These are phyloP conservation scores for Neomonachus schauinslandi DNA, from an alignment of 2,113 vertebrate species.

Conservation along the genomic window DNA sequence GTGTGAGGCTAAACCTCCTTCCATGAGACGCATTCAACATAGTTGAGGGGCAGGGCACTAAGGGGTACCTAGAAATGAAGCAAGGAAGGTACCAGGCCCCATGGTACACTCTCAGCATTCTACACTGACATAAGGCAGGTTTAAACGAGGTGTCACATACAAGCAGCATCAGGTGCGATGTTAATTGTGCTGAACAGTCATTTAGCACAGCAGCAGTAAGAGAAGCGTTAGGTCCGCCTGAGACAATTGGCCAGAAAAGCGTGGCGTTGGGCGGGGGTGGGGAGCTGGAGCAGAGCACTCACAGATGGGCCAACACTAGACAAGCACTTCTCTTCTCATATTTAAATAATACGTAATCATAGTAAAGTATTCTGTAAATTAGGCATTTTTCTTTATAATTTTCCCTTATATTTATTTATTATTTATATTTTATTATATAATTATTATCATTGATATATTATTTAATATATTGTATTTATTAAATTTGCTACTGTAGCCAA, in stretches of 20 bases:
- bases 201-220: too few species aligned
- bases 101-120: fast-evolving
- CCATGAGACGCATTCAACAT: neutral
- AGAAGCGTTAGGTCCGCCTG: neutral
- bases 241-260: neutral
- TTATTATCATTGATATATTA: neutral
- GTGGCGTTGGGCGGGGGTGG: fast-evolving
- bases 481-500: neutral
- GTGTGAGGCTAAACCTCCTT: neutral
- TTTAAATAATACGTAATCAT: neutral
- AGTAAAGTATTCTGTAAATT: neutral
- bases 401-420: neutral
- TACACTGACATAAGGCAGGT: neutral
- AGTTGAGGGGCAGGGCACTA: too few species aligned
- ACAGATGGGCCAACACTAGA: neutral
- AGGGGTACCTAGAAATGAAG: neutral
- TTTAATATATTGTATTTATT: too few species aligned
- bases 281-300: neutral
- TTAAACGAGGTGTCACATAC: neutral
- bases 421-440: too few species aligned
- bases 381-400: neutral
- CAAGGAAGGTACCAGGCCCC: neutral
- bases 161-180: neutral
- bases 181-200: neutral
- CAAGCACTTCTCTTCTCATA: neutral